These are phyloP conservation scores for Dendroctonus valens DNA, from an alignment of 1,140 invertebrate genomes.

Conservation along the genomic window DNA sequence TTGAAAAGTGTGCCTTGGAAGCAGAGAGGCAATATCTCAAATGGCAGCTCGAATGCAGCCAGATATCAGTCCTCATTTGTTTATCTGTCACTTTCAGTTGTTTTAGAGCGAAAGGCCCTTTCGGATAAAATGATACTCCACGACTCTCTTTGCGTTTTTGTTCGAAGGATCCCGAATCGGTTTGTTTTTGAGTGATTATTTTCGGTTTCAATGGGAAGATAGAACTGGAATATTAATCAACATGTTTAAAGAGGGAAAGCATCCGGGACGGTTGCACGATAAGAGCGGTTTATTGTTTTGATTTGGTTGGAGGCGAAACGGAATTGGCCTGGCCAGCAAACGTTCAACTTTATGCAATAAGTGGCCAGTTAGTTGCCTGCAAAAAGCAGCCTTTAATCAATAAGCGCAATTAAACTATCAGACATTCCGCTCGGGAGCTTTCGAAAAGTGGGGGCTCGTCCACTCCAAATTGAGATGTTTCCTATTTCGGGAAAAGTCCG, in stretches of 20 bases:
- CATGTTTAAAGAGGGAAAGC: conserved; percentile 21
- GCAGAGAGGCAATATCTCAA: conserved; percentile 45
- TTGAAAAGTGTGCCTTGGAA: conserved; percentile 46
- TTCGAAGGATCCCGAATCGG: conserved; percentile 28
- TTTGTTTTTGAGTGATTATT: conserved; percentile 30
- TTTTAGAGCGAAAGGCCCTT: conserved; percentile 33
- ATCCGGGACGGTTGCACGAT: conserved; percentile 1
- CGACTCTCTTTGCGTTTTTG: conserved; percentile 34
- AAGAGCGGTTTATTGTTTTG: background rate
- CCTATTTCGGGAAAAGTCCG: conserved; percentile 32
- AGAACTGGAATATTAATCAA: conserved; percentile 31
- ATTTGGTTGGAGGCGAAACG: too few relatives aligned
- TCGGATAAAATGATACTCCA: conserved; percentile 31
- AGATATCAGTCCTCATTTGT: conserved; percentile 49
- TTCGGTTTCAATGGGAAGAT: conserved; percentile 27
- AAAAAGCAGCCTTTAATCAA: conserved; percentile 15
- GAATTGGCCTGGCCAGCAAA: too few relatives aligned
- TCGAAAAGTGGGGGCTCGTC: conserved; percentile 12
- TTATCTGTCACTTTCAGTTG: conserved; percentile 49
- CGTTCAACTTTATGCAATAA: too few relatives aligned
- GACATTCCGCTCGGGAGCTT: conserved; percentile 12
- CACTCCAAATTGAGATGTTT: conserved; percentile 32
- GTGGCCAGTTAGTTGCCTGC: too few relatives aligned
- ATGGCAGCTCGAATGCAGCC: conserved; percentile 45
- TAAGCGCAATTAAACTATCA: conserved; percentile 27